Conservation (phyloP, 2,888 invertebrate species). For the Acrobasis suavella region DNA sequence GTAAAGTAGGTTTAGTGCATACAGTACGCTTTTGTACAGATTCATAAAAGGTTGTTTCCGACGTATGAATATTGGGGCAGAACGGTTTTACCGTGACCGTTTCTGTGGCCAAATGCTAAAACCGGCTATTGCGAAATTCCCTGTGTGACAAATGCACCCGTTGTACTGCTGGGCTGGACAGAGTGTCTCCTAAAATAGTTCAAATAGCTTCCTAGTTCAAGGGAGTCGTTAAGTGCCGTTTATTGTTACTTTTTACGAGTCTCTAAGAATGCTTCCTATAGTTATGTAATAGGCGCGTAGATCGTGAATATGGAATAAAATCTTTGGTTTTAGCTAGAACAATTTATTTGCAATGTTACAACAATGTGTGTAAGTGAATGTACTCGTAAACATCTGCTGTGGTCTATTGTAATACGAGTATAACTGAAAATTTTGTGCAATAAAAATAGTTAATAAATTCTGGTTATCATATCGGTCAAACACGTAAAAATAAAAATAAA, state of each 20-base stretch:
- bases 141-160: constrained; percentile 21
- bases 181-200: constrained; percentile 40
- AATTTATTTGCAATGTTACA: not conserved
- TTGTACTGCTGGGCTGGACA: constrained; percentile 17
- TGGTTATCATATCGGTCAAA: no score
- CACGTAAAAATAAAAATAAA: no score
- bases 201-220: constrained; percentile 53
- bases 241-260: constrained; percentile 24
- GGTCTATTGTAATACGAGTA: no score
- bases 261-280: constrained; percentile 4
- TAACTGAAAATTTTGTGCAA: no score
- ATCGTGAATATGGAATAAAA: not conserved
- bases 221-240: constrained; percentile 45
- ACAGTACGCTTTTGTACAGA: not conserved
- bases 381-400: not conserved
- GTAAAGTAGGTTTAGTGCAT: no score
- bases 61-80: not conserved
- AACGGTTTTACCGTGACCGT: not conserved
- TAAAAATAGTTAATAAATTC: no score
- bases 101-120: constrained; percentile 24
- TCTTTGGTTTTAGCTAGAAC: not conserved
- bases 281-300: not conserved
- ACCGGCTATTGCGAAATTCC: constrained; percentile 31
- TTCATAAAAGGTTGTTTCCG: not conserved
- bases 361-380: not conserved